phyloP scores from a whole-genome alignment of 2,888 invertebrate species.

The Drosophila colorata region DNA sequence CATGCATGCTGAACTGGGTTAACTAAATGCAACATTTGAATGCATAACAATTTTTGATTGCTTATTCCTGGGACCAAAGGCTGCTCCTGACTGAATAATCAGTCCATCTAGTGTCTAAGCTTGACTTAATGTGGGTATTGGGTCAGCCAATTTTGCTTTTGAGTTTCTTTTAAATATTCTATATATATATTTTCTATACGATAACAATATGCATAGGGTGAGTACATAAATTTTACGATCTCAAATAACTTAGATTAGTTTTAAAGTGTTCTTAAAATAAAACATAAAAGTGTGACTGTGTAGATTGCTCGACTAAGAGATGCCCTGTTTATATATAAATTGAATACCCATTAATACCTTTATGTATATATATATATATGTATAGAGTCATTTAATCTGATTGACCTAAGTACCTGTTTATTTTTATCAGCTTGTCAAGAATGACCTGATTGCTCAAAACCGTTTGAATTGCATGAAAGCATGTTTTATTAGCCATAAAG shows the following conservation, averaged over 20 bases:
- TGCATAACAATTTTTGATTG: conserved; percentile 44
- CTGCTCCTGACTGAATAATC: not conserved
- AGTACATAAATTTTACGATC: too few species aligned
- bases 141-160: too few species aligned
- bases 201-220: not conserved
- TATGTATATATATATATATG: too few species aligned
- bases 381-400: too few species aligned
- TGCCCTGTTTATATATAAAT: not conserved
- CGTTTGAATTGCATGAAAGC: not conserved
- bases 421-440: not conserved
- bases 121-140: conserved; percentile 15
- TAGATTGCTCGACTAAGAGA: not conserved
- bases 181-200: not conserved
- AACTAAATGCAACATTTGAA: conserved; percentile 64
- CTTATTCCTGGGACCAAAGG: conserved; percentile 1
- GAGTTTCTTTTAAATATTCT: too few species aligned
- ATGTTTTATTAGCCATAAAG: conserved; percentile 2
- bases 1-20: conserved; percentile 48
- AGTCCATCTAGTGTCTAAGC: not conserved
- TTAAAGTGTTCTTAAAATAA: too few species aligned
- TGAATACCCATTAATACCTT: too few species aligned
- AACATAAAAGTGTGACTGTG: too few species aligned
- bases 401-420: too few species aligned
- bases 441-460: too few species aligned
- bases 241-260: too few species aligned